A percentile compares a stretch with the other conserved stretches of the same genome.
These are phyloP conservation scores for Papilio protenor DNA, from an alignment of 2,888 invertebrate species.

Conservation along the genomic window DNA sequence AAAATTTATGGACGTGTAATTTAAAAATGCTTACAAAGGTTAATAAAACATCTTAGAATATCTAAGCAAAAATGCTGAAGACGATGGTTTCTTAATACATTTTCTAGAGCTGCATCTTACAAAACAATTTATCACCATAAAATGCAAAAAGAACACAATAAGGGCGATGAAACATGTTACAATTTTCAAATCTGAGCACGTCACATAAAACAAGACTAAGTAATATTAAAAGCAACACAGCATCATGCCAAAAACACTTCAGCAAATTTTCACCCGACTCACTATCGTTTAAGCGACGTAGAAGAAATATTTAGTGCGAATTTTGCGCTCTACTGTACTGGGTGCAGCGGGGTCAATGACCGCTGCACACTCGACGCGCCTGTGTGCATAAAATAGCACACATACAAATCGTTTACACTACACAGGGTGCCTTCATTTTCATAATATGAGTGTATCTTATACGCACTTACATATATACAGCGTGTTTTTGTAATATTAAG, in stretches of 20 bases:
- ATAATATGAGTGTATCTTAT: not conserved
- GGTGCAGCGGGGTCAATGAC: conserved; percentile 51
- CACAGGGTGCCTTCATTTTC: conserved; percentile 24
- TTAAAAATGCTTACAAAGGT: not conserved
- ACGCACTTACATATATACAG: not conserved
- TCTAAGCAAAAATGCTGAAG: not conserved
- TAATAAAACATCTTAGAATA: not conserved
- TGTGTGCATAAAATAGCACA: conserved; percentile 43
- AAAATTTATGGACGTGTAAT: conserved; percentile 17
- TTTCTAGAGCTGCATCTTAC: conserved; percentile 2
- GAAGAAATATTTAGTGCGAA: conserved; percentile 35
- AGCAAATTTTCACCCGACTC: conserved; percentile 41
- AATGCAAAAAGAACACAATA: conserved; percentile 15
- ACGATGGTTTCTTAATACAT: not conserved
- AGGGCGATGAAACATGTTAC: not conserved
- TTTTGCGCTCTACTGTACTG: conserved; percentile 46
- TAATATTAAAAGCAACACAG: conserved; percentile 32
- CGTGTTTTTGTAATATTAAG: conserved; percentile 16
- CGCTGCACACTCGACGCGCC: conserved; percentile 50
- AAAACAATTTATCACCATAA: conserved; percentile 30
- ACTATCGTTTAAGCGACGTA: conserved; percentile 28
- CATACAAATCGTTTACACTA: not conserved
- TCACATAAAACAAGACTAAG: conserved; percentile 27
- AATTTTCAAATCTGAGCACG: conserved; percentile 29
- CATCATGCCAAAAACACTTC: conserved; percentile 41